phyloP scores from a whole-genome alignment of 2,113 vertebrate species.

The Pelusios castaneus region DNA sequence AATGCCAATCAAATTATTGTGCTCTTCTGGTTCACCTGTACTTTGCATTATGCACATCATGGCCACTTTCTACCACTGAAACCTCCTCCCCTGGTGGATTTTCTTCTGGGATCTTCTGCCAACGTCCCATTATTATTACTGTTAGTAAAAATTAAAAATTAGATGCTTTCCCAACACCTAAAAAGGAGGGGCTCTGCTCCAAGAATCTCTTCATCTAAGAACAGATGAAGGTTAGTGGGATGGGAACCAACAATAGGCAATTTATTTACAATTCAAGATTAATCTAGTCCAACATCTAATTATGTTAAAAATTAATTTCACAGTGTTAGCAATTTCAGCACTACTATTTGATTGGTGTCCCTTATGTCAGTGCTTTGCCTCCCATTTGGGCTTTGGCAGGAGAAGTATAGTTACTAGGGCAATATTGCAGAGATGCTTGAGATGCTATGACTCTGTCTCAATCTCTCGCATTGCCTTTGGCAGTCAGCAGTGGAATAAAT shows the following conservation, averaged over 20 bases:
- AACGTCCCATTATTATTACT: neutral
- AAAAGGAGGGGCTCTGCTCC: neutral
- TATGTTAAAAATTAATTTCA: conserved; percentile 1
- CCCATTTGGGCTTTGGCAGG: neutral
- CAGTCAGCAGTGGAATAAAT: conserved; percentile 41
- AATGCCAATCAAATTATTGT: neutral
- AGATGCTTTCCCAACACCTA: neutral
- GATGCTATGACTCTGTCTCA: neutral
- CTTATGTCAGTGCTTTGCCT: neutral
- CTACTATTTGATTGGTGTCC: neutral
- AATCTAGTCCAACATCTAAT: neutral
- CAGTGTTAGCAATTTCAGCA: neutral
- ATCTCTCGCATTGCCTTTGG: conserved; percentile 19
- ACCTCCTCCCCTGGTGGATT: neutral
- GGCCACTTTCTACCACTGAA: neutral
- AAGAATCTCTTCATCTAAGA: neutral
- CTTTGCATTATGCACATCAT: neutral
- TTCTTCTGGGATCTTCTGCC: neutral
- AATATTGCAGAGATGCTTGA: conserved; percentile 3
- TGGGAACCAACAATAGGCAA: neutral
- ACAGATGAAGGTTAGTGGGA: neutral
- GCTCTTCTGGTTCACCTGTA: neutral
- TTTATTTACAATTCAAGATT: neutral
- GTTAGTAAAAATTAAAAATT: neutral
- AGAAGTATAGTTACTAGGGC: neutral